Evolutionary conservation across 2,797 vertebrate species (phyloP).

Genomic region (Apogon hyalosoma): DNA sequence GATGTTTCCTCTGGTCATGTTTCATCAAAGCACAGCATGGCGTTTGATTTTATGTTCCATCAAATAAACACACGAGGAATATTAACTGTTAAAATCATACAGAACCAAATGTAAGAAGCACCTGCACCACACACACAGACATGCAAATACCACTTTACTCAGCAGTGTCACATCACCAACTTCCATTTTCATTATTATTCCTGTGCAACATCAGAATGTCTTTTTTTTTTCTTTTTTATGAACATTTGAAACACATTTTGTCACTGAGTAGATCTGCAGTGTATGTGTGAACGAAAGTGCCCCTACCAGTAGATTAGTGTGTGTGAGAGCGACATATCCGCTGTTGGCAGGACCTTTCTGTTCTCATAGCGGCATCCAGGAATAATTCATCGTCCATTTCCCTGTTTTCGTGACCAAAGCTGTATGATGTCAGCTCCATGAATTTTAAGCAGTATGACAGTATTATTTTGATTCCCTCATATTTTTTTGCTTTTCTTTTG

Average conservation of each 20-base stretch:
- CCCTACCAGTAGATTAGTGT: constrained; percentile 24
- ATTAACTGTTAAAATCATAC: constrained; percentile 6
- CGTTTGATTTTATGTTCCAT: constrained; percentile 15
- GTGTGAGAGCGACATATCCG: constrained; percentile 47
- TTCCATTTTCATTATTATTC: constrained; percentile 21
- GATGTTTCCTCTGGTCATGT: constrained; percentile 8
- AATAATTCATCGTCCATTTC: constrained; percentile 67
- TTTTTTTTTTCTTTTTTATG: constrained; percentile 9
- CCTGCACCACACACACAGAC: constrained; percentile 7
- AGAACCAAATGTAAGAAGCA: background rate
- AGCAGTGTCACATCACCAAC: background rate
- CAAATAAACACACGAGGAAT: background rate
- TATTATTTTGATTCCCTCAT: constrained; percentile 41
- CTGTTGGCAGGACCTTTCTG: constrained; percentile 63
- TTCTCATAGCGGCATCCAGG: constrained; percentile 76
- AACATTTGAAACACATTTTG: constrained; percentile 24
- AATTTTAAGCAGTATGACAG: constrained; percentile 56
- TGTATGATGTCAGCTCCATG: constrained; percentile 69
- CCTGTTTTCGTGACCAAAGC: constrained; percentile 60
- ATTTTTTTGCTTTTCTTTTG: constrained; percentile 11
- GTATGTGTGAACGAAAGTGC: constrained; percentile 40
- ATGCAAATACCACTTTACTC: background rate
- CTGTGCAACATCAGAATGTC: constrained; percentile 50
- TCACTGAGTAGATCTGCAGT: constrained; percentile 23
- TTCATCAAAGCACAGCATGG: background rate